Base-by-base conservation (phyloP, 2,888 invertebrate species). In the Lobophora halterata region DNA sequence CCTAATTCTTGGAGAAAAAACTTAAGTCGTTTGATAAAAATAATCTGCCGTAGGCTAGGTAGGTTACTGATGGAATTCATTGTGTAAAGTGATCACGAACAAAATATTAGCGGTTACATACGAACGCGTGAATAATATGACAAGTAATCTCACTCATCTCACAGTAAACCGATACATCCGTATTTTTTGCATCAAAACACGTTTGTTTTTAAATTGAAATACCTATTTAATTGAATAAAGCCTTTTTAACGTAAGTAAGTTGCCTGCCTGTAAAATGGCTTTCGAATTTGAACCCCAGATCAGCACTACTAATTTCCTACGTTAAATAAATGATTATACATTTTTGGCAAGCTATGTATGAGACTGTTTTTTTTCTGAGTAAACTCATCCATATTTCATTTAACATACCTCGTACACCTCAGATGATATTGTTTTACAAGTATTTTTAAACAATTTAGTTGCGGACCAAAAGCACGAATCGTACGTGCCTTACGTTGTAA, bases 401-500 rank as follows among this genome's bases (percentile, higher is more conserved):
- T 7, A 6, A 25, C 13, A 32, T 9, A 32, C 24, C 9, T 27
- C 12, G 5, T n/a, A n/a, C 6, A 2, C n/a, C 17, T 17, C 6
- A 17, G 23, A 25, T 11, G 9, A 20, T 14, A 37, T 29, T 37
- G 20, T 33, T 37, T 33, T 10, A 25, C 24, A 37, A 30, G 29
- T 18, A 9, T 25, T 21, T 26, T 25, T 12, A 30, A 33, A 30
- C 33, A 38, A 33, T 33, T 36, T 38, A 44, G 14, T 36, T 12
- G 35, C 23, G 19, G 17, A 34, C 33, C 29, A 31, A 38, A 60
- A 69, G 65, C 66, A 72, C 64, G 69, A 58, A 63, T 46, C 49
- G 60, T 73, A 77, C 81, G 81, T 82, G 82, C 78, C 69, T 75
- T 77, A 72, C 74, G 71, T 54, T 66, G 67, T 58, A 65, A 74